These are phyloP conservation scores for Harpalus rubripes DNA, from an alignment of 2,888 invertebrate species.

Conservation along the genomic window DNA sequence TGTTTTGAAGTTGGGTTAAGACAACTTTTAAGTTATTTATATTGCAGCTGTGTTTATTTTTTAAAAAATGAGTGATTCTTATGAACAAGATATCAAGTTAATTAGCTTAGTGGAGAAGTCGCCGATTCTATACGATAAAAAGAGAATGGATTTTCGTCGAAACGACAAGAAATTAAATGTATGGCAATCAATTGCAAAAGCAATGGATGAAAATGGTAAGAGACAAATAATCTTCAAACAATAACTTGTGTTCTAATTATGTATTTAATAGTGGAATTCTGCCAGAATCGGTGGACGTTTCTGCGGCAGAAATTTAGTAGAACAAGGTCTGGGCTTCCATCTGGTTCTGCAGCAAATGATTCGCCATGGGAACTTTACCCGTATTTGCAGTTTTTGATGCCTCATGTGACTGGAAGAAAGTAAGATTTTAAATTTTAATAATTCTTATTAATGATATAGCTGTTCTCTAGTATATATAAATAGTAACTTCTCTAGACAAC, in stretches of 20 bases:
- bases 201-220: constrained; percentile 8
- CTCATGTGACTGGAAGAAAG: constrained; percentile 11
- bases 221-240: not conserved
- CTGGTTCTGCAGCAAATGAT: constrained; percentile 11
- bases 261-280: constrained; percentile 28
- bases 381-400: constrained; percentile 14
- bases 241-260: constrained; percentile 30
- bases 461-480: constrained; percentile 13
- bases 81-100: not conserved
- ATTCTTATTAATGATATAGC: constrained; percentile 9
- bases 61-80: constrained; percentile 4
- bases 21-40: not conserved
- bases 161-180: constrained; percentile 13
- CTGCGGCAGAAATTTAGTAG: constrained; percentile 12
- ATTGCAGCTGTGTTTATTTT: not conserved
- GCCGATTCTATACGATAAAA: not conserved
- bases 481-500: constrained; percentile 2
- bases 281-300: constrained; percentile 19
- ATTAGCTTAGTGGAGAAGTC: no score
- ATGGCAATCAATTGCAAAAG: constrained; percentile 10
- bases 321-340: constrained; percentile 6
- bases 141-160: constrained; percentile 10
- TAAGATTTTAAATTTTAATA: constrained; percentile 22
- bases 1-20: constrained; percentile 5
- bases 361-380: not conserved